These are phyloP conservation scores for Drosophila neocordata DNA, from an alignment of 1,140 invertebrate species.

Conservation along the genomic window DNA sequence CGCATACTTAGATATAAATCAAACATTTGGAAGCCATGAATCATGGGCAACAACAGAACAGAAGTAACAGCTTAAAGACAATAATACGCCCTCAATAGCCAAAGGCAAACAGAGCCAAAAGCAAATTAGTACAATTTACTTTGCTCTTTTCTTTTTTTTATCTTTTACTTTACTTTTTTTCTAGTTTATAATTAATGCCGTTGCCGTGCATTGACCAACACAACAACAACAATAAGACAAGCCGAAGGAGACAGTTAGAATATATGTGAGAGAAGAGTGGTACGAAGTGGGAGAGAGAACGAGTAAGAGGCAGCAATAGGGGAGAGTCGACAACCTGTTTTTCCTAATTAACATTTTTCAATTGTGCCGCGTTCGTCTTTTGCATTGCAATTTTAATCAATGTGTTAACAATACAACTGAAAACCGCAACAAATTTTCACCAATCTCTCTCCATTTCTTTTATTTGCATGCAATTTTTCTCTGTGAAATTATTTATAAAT, in stretches of 20 bases:
- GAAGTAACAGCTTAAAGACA: slow-evolving; percentile 10
- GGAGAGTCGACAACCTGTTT: slow-evolving; percentile 49
- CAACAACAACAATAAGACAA: slow-evolving; percentile 36
- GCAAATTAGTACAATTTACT: slow-evolving; percentile 47
- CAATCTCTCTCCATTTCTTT: background rate
- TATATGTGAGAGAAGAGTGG: background rate
- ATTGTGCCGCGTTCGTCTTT: slow-evolving; percentile 29
- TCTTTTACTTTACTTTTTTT: slow-evolving; percentile 17
- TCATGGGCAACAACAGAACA: slow-evolving; percentile 42
- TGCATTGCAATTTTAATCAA: slow-evolving; percentile 5
- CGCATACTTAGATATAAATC: slow-evolving; percentile 28
- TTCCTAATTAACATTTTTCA: slow-evolving; percentile 48
- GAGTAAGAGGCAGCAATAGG: background rate
- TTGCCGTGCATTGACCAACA: slow-evolving; percentile 47
- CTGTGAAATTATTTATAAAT: background rate
- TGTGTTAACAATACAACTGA: slow-evolving; percentile 19
- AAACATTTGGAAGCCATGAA: slow-evolving; percentile 49
- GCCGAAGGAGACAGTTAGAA: slow-evolving; percentile 14
- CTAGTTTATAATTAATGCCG: slow-evolving; percentile 44
- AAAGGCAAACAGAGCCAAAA: slow-evolving; percentile 31
- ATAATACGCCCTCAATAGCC: slow-evolving; percentile 43
- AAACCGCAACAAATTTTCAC: slow-evolving; percentile 14
- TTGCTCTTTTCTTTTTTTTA: slow-evolving; percentile 20
- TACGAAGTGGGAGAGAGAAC: slow-evolving; percentile 4
- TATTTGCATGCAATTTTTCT: background rate